Percentiles rank a stretch among this genome's conserved stretches.
Conservation (phyloP, 2,113 vertebrate species). For the Eudyptes chrysolophus region DNA sequence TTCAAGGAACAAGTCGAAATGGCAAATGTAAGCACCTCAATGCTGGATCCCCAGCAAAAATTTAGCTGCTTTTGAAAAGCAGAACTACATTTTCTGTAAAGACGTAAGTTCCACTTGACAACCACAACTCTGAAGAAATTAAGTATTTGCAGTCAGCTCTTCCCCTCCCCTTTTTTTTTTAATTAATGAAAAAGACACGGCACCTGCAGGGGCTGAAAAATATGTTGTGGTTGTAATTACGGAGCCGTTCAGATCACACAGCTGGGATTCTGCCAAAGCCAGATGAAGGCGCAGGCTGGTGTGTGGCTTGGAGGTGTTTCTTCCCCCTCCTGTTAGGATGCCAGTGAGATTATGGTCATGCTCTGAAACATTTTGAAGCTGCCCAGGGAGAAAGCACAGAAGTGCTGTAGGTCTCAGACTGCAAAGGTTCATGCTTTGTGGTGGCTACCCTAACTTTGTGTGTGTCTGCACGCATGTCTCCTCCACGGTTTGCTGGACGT, state of each 20-base stretch:
- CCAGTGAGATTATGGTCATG: fast-evolving
- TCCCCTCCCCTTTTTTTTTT: neutral
- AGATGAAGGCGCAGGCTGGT: neutral
- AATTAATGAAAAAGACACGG: neutral
- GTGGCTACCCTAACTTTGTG: neutral
- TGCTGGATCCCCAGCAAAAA: neutral
- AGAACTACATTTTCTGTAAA: neutral
- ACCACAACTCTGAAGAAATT: neutral
- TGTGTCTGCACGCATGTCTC: fast-evolving
- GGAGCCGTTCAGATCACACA: neutral
- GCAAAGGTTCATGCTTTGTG: neutral
- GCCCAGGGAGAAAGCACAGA: neutral
- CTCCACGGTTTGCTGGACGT: neutral
- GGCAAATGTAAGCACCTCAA: neutral
- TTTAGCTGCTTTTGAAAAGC: neutral
- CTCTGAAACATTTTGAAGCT: neutral
- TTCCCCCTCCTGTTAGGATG: neutral
- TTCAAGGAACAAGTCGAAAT: neutral
- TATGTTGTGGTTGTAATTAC: neutral
- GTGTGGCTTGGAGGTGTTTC: neutral
- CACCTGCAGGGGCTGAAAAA: neutral
- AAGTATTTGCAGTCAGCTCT: neutral
- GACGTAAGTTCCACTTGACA: neutral
- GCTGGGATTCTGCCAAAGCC: neutral
- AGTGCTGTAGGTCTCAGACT: neutral